Conservation (phyloP, 2,888 invertebrate genomes). For the Drosophila nr. fundita region DNA sequence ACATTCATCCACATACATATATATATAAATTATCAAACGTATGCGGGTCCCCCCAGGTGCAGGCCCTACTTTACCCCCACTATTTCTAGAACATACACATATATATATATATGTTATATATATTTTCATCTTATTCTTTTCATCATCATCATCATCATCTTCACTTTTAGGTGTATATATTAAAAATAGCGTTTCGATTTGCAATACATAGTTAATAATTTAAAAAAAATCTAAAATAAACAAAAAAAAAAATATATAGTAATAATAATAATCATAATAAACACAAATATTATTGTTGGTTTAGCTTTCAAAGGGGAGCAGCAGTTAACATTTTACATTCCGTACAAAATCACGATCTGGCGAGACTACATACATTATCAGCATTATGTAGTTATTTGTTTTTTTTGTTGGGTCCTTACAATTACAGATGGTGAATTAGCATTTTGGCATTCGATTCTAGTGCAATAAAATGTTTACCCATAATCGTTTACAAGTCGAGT, state of each 20-base stretch:
- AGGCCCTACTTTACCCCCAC: constrained; percentile 25
- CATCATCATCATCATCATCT: background rate
- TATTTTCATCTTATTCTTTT: constrained; percentile 7
- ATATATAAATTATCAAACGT: constrained; percentile 63
- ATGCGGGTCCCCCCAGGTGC: constrained; percentile 52
- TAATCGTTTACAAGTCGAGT: constrained; percentile 21
- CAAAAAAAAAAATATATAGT: constrained; percentile 13
- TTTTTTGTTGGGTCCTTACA: constrained; percentile 15
- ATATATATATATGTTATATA: constrained; percentile 15
- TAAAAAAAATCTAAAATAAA: constrained; percentile 27
- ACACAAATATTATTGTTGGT: constrained; percentile 42
- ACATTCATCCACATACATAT: constrained; percentile 74
- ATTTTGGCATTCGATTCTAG: constrained; percentile 59
- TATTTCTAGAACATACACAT: constrained; percentile 34
- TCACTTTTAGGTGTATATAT: constrained; percentile 57
- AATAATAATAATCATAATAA: constrained; percentile 9
- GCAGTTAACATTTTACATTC: constrained; percentile 12
- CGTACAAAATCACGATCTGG: constrained; percentile 47
- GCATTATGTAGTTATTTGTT: constrained; percentile 28
- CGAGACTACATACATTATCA: constrained; percentile 51
- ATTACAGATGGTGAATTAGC: constrained; percentile 47
- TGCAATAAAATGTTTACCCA: constrained; percentile 18
- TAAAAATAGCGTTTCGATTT: constrained; percentile 68
- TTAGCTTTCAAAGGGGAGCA: constrained; percentile 34
- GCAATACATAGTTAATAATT: constrained; percentile 64